These are phyloP conservation scores for Melanerpes formicivorus DNA, from an alignment of 2,113 vertebrate species.

Conservation along the genomic window DNA sequence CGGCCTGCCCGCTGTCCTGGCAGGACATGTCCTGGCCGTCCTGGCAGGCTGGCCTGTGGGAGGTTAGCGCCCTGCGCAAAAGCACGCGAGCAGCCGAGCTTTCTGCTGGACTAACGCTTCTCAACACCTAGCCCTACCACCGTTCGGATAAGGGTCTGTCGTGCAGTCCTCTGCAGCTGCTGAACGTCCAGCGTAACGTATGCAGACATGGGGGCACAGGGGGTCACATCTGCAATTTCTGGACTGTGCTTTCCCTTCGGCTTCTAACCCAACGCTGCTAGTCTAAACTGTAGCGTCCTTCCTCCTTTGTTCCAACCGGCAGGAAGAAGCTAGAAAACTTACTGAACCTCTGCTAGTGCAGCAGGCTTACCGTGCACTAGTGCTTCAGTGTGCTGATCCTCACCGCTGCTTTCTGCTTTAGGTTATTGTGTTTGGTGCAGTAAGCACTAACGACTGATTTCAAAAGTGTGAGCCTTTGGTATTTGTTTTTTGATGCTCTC, in stretches of 20 bases:
- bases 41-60: neutral
- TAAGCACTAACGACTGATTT: accelerated
- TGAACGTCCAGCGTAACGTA: accelerated
- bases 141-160: neutral
- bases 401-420: neutral
- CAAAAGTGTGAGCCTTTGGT: neutral
- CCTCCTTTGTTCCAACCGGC: neutral
- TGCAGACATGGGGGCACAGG: accelerated
- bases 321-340: neutral
- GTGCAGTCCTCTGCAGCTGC: neutral
- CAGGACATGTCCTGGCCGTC: too few relatives aligned
- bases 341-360: neutral
- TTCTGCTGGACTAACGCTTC: accelerated
- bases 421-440: neutral
- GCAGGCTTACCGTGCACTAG: neutral
- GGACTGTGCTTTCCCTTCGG: neutral
- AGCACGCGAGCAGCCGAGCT: neutral
- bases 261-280: neutral
- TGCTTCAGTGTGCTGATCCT: neutral
- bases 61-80: too few relatives aligned
- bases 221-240: neutral
- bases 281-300: neutral
- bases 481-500: neutral
- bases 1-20: neutral
- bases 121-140: accelerated